phyloP scores from a whole-genome alignment of 2,888 invertebrate species.

The Nemoura dubitans region DNA sequence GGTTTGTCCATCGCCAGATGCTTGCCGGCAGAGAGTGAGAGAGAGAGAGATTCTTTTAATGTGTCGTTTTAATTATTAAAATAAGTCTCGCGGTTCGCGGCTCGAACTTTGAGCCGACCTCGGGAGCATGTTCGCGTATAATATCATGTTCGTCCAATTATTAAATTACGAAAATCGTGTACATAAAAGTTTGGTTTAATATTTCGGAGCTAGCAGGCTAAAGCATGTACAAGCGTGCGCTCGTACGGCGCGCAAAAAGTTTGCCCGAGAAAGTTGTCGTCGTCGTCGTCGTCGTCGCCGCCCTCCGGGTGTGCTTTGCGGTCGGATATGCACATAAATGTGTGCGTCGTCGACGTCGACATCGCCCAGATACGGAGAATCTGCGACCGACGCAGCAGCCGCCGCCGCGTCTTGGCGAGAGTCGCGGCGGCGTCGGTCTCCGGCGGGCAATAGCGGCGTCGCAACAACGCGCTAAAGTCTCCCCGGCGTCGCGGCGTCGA shows the following conservation, averaged over 20 bases:
- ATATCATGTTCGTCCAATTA: not conserved
- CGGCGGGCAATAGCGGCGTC: too few relatives aligned
- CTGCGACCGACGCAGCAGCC: not conserved
- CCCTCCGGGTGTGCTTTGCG: not conserved
- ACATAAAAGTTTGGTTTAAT: not conserved
- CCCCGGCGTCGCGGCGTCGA: too few relatives aligned
- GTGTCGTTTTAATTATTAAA: not conserved
- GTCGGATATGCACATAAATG: not conserved
- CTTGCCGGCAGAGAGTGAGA: too few relatives aligned
- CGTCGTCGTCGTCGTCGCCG: not conserved
- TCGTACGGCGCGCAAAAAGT: not conserved
- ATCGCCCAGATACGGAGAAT: not conserved
- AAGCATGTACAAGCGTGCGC: too few relatives aligned
- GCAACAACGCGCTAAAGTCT: too few relatives aligned
- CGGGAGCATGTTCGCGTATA: not conserved
- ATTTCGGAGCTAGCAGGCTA: too few relatives aligned
- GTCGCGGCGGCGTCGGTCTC: too few relatives aligned
- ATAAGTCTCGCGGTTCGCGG: not conserved
- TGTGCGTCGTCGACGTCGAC: too few relatives aligned
- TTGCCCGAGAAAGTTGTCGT: not conserved
- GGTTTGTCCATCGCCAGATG: too few relatives aligned
- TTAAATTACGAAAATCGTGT: not conserved
- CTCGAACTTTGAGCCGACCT: not conserved
- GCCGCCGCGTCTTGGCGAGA: not conserved
- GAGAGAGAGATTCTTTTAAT: not conserved